Conservation (phyloP, 2,888 invertebrate species). For the Phyllotreta cruciferae region DNA sequence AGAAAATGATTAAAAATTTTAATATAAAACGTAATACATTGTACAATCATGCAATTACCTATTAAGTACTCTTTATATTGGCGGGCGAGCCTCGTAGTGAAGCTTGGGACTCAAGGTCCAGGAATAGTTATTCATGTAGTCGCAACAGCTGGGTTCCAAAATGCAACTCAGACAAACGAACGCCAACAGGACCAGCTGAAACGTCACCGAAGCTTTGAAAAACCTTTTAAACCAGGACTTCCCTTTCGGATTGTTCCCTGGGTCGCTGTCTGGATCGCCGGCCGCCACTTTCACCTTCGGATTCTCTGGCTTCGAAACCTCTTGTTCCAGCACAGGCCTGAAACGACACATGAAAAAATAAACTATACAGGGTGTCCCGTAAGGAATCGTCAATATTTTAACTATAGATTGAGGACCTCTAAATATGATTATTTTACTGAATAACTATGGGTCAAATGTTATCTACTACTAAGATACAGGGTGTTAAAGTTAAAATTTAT, state of each 20-base stretch:
- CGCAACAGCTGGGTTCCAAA: slow-evolving; percentile 80
- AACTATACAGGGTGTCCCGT: no score
- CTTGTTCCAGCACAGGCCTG: slow-evolving; percentile 48
- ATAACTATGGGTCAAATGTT: no score
- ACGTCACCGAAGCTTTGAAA: slow-evolving; percentile 75
- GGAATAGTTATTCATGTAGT: slow-evolving; percentile 77
- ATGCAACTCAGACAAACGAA: slow-evolving; percentile 77
- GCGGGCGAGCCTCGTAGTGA: slow-evolving; percentile 82
- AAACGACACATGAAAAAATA: slow-evolving; percentile 40
- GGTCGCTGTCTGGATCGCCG: slow-evolving; percentile 65
- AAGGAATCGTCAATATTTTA: no score
- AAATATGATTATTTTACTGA: no score
- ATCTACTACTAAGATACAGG: no score
- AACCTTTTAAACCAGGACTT: slow-evolving; percentile 75
- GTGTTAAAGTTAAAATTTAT: no score
- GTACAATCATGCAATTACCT: background rate
- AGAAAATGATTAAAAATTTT: slow-evolving; percentile 6
- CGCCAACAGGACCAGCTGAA: slow-evolving; percentile 77
- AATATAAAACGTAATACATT: slow-evolving; percentile 4
- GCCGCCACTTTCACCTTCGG: slow-evolving; percentile 32
- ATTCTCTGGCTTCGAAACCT: slow-evolving; percentile 35
- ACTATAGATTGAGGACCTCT: no score
- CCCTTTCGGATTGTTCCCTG: slow-evolving; percentile 62
- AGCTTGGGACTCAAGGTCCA: slow-evolving; percentile 81
- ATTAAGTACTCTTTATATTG: slow-evolving; percentile 65